Percentiles rank a stretch among this genome's conserved stretches.
Evolutionary conservation across 1,140 invertebrate species (phyloP).

Genomic region (Proales similis): DNA sequence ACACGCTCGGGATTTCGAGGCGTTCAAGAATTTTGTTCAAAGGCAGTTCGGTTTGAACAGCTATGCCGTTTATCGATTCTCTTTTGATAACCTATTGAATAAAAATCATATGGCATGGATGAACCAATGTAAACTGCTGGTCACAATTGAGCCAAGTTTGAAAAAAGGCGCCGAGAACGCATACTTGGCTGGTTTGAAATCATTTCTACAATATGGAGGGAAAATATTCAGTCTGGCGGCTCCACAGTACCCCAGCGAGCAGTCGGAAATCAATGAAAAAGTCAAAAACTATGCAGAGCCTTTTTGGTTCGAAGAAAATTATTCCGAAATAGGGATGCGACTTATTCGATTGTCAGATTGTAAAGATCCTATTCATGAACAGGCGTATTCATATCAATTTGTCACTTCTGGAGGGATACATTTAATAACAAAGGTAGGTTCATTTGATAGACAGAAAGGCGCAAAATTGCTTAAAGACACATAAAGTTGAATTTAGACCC

Average conservation of each 20-base stretch:
- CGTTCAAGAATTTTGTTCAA: background rate
- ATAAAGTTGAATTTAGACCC: too few species aligned
- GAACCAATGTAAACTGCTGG: background rate
- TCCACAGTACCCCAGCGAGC: too few species aligned
- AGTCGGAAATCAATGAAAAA: background rate
- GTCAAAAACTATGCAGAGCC: background rate
- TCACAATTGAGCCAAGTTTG: conserved; percentile 7
- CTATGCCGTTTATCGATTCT: conserved; percentile 11
- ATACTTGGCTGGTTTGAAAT: too few species aligned
- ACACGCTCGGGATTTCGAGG: conserved; percentile 9
- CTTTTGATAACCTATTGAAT: background rate
- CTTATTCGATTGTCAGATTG: too few species aligned
- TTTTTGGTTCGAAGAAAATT: too few species aligned
- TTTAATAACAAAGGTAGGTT: too few species aligned
- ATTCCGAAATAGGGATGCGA: background rate
- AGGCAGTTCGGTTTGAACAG: background rate
- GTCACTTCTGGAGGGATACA: too few species aligned
- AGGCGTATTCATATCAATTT: background rate
- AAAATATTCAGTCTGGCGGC: conserved; percentile 19
- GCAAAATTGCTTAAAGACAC: too few species aligned
- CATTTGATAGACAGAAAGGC: too few species aligned
- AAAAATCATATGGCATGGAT: background rate
- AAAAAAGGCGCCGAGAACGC: too few species aligned
- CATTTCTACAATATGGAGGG: background rate
- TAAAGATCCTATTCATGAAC: too few species aligned